A percentile compares a stretch with the other conserved stretches of the same genome.
phyloP scores from a whole-genome alignment of 53 echinoderm and acorn worm genomes.

The Henricia sp. region DNA sequence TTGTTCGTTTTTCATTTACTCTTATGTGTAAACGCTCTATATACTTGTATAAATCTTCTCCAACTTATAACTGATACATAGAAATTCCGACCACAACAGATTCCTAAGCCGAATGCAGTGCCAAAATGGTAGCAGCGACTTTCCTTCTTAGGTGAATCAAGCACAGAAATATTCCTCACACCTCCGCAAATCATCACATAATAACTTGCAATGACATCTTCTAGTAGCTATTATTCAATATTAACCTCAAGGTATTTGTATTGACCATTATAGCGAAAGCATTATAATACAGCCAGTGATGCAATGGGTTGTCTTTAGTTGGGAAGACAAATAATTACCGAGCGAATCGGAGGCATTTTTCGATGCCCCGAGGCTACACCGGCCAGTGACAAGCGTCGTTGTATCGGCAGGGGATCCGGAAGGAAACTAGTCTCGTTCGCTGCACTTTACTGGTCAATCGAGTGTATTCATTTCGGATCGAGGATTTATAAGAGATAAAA shows the following conservation, averaged over 20 bases:
- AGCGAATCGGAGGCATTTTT: background rate
- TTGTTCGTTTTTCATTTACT: background rate
- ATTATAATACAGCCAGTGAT: background rate
- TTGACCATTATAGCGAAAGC: no score
- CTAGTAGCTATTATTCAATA: no score
- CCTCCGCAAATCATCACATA: no score
- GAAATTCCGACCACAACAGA: background rate
- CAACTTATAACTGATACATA: background rate
- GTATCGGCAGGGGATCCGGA: background rate
- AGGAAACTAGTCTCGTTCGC: slow-evolving; percentile 15
- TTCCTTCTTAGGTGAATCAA: no score
- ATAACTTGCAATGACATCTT: no score
- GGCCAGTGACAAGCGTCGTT: background rate
- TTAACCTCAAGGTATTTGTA: no score
- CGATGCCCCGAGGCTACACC: background rate
- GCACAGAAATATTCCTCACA: no score
- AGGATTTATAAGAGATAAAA: background rate
- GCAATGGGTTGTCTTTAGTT: background rate
- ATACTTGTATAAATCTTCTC: background rate
- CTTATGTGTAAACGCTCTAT: background rate
- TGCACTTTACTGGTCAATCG: background rate
- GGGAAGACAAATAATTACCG: background rate
- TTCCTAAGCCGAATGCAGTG: background rate
- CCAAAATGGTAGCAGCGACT: no score
- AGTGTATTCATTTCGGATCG: background rate